Base-by-base conservation (phyloP, 1,140 invertebrate species). In the Asbolus verrucosus region DNA sequence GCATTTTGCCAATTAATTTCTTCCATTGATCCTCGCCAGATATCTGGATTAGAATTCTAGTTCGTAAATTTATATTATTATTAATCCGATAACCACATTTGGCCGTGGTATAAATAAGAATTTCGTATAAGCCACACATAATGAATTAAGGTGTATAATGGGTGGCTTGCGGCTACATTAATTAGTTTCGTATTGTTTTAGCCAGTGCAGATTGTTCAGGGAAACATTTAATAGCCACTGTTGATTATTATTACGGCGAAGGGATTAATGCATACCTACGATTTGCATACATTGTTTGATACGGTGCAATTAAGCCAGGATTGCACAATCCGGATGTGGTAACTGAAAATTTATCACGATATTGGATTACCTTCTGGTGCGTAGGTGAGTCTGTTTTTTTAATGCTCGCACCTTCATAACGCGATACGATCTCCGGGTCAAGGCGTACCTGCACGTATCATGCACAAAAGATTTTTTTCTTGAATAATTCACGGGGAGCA, bases 91-190 rank as follows among this genome's bases (percentile, higher is more conserved):
- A 24, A 63, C 59, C 36, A 50, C 39, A 60, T 31, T 68, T 61
- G 30, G n/a, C 62, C 16, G 36, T 65, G 60, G 60, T 70, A 67
- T 71, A 69, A 74, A 74, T 71, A 71, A 70, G 72, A 74, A 74
- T 74, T 71, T 61, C 13, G 50, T 11, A 50, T 74, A 74, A 74
- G 66, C 69, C 69, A 33, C 24, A 61, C 41, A 60, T 65, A 74
- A 74, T 70, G 67, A 70, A 74, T 74, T 71, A 67, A 69, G 72
- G 72, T 71, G 69, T 74, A 74, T 71, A 74, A 74, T 74, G 61
- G 61, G 65, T 38, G 66, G 70, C 69, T 60, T 61, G 69, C 61
- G 67, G 70, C 65, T 33, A 67, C 69, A 43, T 67, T 74, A 74
- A 74, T 74, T 71, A 74, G 69, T 69, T 67, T 70, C 31, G 66